A percentile compares a stretch with the other conserved stretches of the same genome.
phyloP scores from a whole-genome alignment of 2,888 invertebrate species.

The Agrotis clavis region DNA sequence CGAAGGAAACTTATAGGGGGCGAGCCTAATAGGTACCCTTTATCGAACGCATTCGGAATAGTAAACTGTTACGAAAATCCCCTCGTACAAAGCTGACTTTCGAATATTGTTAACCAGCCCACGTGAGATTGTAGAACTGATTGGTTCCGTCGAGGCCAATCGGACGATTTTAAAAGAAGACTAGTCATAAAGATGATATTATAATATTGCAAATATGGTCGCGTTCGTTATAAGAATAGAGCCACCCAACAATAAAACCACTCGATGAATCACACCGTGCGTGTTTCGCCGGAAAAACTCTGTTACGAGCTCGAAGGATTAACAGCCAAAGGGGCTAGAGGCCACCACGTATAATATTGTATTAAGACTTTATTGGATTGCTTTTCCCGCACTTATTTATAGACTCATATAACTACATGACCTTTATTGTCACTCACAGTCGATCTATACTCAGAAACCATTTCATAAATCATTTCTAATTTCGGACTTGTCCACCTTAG shows the following conservation, averaged over 20 bases:
- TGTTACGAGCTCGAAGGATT: conserved; percentile 74
- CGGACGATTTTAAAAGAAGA: conserved; percentile 42
- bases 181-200: conserved; percentile 34
- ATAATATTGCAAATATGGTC: conserved; percentile 45
- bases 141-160: conserved; percentile 36
- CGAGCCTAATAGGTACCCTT: conserved; percentile 19
- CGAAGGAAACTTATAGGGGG: conserved; percentile 11
- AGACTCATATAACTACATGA: conserved; percentile 44
- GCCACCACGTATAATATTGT: conserved; percentile 45
- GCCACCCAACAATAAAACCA: conserved; percentile 48
- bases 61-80: conserved; percentile 41
- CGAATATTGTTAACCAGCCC: conserved; percentile 34
- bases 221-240: conserved; percentile 33
- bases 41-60: conserved; percentile 35
- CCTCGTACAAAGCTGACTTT: conserved; percentile 19
- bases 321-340: conserved; percentile 71
- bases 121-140: conserved; percentile 35
- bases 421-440: conserved; percentile 53
- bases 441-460: conserved; percentile 35
- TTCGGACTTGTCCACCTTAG: conserved; percentile 52
- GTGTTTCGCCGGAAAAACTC: conserved; percentile 76
- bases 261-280: conserved; percentile 80
- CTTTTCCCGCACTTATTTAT: conserved; percentile 56
- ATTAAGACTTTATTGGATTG: conserved; percentile 63
- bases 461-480: conserved; percentile 52